Percentiles rank a stretch among this genome's conserved stretches.
These are phyloP conservation scores for Drosophila sp. DNA, from an alignment of 1,140 invertebrate genomes.

Conservation along the genomic window DNA sequence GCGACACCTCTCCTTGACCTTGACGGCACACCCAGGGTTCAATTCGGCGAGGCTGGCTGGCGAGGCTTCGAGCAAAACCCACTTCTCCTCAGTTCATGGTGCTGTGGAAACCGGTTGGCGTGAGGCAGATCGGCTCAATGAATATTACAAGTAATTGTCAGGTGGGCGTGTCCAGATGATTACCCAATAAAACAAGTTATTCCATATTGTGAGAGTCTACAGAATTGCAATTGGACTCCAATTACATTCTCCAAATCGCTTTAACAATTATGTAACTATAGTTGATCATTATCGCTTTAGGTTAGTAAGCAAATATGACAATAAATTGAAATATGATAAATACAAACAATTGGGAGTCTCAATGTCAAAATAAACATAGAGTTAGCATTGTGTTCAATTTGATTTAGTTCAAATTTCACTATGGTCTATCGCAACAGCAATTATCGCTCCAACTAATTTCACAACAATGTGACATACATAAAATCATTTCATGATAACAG, in stretches of 20 bases:
- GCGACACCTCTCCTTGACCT: conserved; percentile 86
- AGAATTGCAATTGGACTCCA: background rate
- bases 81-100: conserved; percentile 92
- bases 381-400: background rate
- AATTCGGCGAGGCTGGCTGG: conserved; percentile 92
- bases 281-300: too few species aligned
- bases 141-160: conserved; percentile 51
- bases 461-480: background rate
- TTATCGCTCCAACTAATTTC: background rate
- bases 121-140: conserved; percentile 87
- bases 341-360: too few species aligned
- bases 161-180: conserved; percentile 9
- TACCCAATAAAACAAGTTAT: background rate
- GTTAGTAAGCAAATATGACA: too few species aligned
- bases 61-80: conserved; percentile 88
- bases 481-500: conserved; percentile 17
- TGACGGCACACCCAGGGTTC: conserved; percentile 86
- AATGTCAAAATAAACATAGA: background rate
- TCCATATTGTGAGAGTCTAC: background rate
- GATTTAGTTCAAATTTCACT: background rate
- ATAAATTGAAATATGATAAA: too few species aligned
- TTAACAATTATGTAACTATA: too few species aligned
- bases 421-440: background rate
- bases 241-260: too few species aligned
- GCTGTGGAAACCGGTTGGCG: conserved; percentile 91